Evolutionary conservation across 2,888 invertebrate species (phyloP).

Genomic region (Cerastoderma edule): DNA sequence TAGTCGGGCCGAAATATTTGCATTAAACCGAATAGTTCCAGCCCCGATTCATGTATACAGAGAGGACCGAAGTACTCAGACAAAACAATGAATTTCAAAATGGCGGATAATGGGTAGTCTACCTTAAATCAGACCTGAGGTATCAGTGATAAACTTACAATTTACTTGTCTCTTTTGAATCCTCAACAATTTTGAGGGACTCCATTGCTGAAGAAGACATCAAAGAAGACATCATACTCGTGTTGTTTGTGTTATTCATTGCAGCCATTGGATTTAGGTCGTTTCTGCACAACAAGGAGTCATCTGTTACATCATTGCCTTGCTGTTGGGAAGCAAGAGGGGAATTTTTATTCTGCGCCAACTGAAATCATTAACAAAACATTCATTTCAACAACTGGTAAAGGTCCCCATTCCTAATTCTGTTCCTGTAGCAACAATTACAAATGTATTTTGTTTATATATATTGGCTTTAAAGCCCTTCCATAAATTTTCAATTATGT

Average conservation of each 20-base stretch:
- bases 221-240: conserved; percentile 55
- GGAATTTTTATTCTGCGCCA: conserved; percentile 10
- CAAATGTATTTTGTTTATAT: too few relatives aligned
- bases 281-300: neutral
- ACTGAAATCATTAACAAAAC: conserved; percentile 12
- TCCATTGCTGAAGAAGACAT: conserved; percentile 33
- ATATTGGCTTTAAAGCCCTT: too few relatives aligned
- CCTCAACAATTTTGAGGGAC: conserved; percentile 63
- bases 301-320: conserved; percentile 9
- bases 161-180: conserved; percentile 61
- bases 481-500: too few relatives aligned
- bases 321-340: neutral
- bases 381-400: neutral
- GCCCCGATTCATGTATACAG: neutral
- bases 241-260: conserved; percentile 30
- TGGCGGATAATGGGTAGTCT: too few relatives aligned
- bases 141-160: conserved; percentile 52
- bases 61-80: too few relatives aligned
- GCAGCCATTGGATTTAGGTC: conserved; percentile 4
- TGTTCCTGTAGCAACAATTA: too few relatives aligned
- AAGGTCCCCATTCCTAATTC: too few relatives aligned
- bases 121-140: too few relatives aligned
- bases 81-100: too few relatives aligned
- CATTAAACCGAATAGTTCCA: too few relatives aligned
- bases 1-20: too few relatives aligned